phyloP scores from a whole-genome alignment of 2,113 vertebrate species.

The Urocynchramus pylzowi region DNA sequence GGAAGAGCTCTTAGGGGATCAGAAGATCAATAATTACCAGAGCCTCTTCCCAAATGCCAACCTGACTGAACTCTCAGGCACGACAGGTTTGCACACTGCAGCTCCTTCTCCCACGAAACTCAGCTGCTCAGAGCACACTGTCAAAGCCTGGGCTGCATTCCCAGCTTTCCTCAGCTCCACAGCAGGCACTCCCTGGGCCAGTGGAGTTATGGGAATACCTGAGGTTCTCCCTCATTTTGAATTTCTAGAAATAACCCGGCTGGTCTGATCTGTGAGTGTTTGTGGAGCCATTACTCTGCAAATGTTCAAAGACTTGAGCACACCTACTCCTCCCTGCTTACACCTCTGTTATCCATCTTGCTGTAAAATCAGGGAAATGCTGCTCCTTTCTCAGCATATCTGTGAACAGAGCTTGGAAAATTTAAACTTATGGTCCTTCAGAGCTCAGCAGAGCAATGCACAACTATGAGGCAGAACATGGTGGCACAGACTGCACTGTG shows the following conservation, averaged over 20 bases:
- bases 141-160: background rate
- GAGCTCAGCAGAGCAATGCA: background rate
- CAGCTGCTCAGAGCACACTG: rapidly evolving
- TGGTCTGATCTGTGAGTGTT: background rate
- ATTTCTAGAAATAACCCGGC: background rate
- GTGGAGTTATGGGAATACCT: background rate
- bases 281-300: background rate
- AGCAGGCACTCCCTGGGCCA: rapidly evolving
- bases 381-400: background rate
- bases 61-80: background rate
- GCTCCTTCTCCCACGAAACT: background rate
- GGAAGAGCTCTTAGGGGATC: background rate
- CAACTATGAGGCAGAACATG: background rate
- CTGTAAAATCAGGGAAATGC: background rate
- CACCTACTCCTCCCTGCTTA: background rate
- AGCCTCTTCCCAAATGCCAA: background rate
- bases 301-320: background rate
- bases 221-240: background rate
- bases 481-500: background rate
- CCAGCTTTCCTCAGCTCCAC: background rate
- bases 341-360: background rate
- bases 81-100: rapidly evolving
- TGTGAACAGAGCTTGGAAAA: background rate
- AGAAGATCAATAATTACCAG: background rate
- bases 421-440: background rate